Conservation (phyloP, 2,113 vertebrate species). For the Struthidea cinerea region DNA sequence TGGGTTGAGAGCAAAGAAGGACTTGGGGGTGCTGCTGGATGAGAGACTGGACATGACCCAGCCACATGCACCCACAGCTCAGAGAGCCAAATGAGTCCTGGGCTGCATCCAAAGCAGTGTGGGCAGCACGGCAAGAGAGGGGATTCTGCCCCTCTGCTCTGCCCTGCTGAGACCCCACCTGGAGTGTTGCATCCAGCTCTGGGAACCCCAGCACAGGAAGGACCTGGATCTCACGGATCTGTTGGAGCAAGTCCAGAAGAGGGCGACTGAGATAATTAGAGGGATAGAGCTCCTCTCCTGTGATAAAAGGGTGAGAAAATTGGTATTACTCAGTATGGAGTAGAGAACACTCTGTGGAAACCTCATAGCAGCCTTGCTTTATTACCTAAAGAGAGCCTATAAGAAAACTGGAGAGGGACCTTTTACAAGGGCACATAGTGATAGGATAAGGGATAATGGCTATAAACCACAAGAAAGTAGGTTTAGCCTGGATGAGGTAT, state of each 20-base stretch:
- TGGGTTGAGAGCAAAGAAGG: not conserved
- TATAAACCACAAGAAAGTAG: not conserved
- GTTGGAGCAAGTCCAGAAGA: not conserved
- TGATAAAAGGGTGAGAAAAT: not conserved
- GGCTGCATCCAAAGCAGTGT: rapidly evolving
- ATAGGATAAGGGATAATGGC: not conserved
- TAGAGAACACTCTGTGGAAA: not conserved
- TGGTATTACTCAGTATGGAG: not conserved
- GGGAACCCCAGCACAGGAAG: not conserved
- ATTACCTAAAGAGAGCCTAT: not conserved
- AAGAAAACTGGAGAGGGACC: not conserved
- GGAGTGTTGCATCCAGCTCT: not conserved
- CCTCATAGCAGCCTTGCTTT: not conserved
- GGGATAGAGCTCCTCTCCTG: not conserved
- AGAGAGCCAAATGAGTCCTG: rapidly evolving
- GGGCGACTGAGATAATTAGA: not conserved
- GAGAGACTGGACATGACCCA: not conserved
- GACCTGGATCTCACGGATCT: not conserved
- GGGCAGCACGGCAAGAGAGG: rapidly evolving
- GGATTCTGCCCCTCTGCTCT: not conserved
- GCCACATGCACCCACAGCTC: not conserved
- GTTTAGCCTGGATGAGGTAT: not conserved
- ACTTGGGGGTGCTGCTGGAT: not conserved
- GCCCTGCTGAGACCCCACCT: not conserved
- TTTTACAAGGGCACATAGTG: not conserved